phyloP scores from a whole-genome alignment of 92 coral and sea anemone species.

The Palythoa caribaeorum region DNA sequence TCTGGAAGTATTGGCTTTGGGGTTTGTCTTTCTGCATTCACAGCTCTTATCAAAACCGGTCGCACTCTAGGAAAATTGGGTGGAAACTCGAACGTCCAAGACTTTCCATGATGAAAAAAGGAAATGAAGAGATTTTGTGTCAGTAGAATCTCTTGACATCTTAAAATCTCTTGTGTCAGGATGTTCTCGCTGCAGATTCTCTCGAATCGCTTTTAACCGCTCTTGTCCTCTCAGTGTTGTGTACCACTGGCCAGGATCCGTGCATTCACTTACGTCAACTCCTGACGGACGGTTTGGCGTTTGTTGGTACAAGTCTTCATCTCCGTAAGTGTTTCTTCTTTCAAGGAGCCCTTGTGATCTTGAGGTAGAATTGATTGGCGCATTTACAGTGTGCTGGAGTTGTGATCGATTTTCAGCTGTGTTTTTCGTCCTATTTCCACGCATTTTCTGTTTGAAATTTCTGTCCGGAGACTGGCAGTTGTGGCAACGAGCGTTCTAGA shows the following conservation, averaged over 20 bases:
- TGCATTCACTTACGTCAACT: slow-evolving; percentile 15
- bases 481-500: not conserved
- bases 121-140: slow-evolving; percentile 22
- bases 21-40: not conserved
- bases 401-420: not conserved
- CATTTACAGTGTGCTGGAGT: not conserved
- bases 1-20: not conserved
- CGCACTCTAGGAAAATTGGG: not conserved
- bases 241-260: slow-evolving; percentile 22
- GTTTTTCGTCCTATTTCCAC: not conserved
- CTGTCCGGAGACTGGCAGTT: not conserved
- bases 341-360: not conserved
- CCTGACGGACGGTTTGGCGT: not conserved
- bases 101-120: not conserved
- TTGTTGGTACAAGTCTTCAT: too few species aligned
- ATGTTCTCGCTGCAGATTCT: not conserved
- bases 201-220: not conserved
- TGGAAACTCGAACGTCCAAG: slow-evolving; percentile 28
- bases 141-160: not conserved
- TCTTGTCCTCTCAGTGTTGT: not conserved
- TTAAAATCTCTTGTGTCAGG: slow-evolving; percentile 23
- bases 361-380: not conserved
- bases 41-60: not conserved
- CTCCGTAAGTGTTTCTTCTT: not conserved
- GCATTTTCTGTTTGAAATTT: not conserved